These are phyloP conservation scores for Eretmochelys imbricata DNA, from an alignment of 2,113 vertebrate genomes.

Conservation along the genomic window DNA sequence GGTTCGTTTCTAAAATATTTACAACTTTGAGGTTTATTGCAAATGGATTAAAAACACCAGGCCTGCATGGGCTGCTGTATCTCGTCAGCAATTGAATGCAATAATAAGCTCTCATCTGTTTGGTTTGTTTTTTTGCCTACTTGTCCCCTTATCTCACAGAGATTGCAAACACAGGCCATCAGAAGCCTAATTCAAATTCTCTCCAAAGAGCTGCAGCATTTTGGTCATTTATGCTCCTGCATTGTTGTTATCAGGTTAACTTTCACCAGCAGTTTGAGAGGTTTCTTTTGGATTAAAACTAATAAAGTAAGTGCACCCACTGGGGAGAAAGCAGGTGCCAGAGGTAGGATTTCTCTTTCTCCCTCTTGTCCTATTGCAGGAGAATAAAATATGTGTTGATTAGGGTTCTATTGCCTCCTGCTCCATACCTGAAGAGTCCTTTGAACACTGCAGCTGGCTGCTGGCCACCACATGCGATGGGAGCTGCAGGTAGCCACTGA, in stretches of 20 bases:
- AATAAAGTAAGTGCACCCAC: neutral
- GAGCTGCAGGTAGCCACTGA: neutral
- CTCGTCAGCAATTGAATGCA: conserved; percentile 49
- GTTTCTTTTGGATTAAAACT: neutral
- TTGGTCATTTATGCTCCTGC: fast-evolving
- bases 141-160: conserved; percentile 34
- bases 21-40: neutral
- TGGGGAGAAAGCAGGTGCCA: neutral
- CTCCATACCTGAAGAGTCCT: fast-evolving
- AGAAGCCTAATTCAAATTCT: neutral
- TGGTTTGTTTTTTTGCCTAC: neutral
- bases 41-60: conserved; percentile 28
- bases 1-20: neutral
- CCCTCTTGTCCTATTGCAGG: neutral
- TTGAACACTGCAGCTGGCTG: neutral
- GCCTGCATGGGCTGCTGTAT: conserved; percentile 48
- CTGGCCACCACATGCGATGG: neutral
- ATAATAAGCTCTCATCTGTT: conserved; percentile 68
- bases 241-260: fast-evolving
- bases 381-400: neutral
- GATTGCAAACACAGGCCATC: neutral
- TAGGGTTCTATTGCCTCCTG: neutral
- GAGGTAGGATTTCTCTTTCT: neutral
- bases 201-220: neutral
- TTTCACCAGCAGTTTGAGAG: neutral